Conservation (phyloP, 30 jellyfish, hydroid and myxozoan species). For the Chrysaora quinquecirrha region DNA sequence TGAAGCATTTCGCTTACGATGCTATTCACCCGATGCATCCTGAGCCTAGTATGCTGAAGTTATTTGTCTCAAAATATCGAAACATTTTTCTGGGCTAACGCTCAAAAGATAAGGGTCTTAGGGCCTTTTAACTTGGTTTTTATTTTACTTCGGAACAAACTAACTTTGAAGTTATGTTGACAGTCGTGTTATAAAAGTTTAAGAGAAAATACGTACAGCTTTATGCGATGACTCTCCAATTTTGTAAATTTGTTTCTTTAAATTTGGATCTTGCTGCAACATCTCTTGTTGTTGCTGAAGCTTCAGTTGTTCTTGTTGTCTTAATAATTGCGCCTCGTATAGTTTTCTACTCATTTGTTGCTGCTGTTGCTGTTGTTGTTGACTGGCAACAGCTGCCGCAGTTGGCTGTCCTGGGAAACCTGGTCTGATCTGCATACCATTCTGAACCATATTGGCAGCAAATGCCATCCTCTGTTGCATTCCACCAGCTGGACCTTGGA, state of each 20-base stretch:
- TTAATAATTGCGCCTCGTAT: conserved; percentile 77
- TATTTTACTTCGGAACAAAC: too few relatives aligned
- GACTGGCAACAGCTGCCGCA: conserved; percentile 37
- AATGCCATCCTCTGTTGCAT: conserved; percentile 62
- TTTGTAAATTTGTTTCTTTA: conserved; percentile 46
- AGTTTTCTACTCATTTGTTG: conserved; percentile 61
- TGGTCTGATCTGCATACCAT: conserved; percentile 51
- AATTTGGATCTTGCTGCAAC: conserved; percentile 51
- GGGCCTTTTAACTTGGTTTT: too few relatives aligned
- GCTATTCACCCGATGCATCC: too few relatives aligned
- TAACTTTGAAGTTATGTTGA: too few relatives aligned
- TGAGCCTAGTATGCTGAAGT: too few relatives aligned
- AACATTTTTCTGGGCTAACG: too few relatives aligned
- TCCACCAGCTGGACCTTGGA: conserved; percentile 26
- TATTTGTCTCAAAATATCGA: too few relatives aligned
- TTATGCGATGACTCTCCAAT: conserved; percentile 32
- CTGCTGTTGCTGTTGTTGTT: conserved; percentile 67
- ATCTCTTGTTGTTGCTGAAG: conserved; percentile 37
- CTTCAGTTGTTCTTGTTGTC: conserved; percentile 73
- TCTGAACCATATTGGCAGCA: conserved; percentile 39
- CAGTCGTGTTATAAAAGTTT: too few relatives aligned
- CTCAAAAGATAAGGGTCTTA: too few relatives aligned
- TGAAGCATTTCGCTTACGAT: too few relatives aligned
- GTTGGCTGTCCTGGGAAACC: conserved; percentile 55
- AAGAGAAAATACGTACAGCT: conserved; percentile 60